Percentiles rank a stretch among this genome's conserved stretches.
Evolutionary conservation across 2,888 invertebrate genomes (phyloP).

Genomic region (Camptogramma bilineatum): DNA sequence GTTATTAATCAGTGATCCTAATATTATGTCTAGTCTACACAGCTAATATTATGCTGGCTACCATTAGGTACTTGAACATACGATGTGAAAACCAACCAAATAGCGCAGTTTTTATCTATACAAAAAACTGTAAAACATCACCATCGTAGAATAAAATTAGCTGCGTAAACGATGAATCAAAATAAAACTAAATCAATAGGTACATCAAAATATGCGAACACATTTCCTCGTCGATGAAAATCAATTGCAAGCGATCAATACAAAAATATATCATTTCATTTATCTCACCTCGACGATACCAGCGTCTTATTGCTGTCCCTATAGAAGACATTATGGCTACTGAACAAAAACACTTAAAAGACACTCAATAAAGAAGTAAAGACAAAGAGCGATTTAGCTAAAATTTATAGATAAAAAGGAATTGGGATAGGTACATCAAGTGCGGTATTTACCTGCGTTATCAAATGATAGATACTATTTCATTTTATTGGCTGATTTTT

Average conservation of each 20-base stretch:
- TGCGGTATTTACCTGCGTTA: constrained; percentile 7
- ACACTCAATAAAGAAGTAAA: constrained; percentile 18
- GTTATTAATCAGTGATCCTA: constrained; percentile 50
- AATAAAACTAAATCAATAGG: constrained; percentile 7
- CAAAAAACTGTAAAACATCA: constrained; percentile 1
- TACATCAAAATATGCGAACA: constrained; percentile 28
- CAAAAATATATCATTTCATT: constrained; percentile 43
- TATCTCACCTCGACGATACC: constrained; percentile 52
- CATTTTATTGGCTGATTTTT: neutral
- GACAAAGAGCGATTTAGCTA: constrained; percentile 17
- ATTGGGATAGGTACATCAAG: neutral
- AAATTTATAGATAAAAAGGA: constrained; percentile 5
- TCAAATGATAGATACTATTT: neutral
- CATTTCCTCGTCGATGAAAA: constrained; percentile 40
- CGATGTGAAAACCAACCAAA: neutral
- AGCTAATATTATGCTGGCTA: constrained; percentile 21
- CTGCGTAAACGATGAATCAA: constrained; percentile 27
- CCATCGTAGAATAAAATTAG: constrained; percentile 28
- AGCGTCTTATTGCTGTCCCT: constrained; percentile 56
- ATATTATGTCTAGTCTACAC: constrained; percentile 23
- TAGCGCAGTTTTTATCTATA: constrained; percentile 2
- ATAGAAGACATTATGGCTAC: constrained; percentile 13
- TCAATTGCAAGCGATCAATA: constrained; percentile 45
- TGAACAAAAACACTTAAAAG: constrained; percentile 12
- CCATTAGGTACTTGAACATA: constrained; percentile 29